Base-by-base conservation (phyloP, 1,140 invertebrate genomes). In the Venustaconcha ellipsiformis region DNA sequence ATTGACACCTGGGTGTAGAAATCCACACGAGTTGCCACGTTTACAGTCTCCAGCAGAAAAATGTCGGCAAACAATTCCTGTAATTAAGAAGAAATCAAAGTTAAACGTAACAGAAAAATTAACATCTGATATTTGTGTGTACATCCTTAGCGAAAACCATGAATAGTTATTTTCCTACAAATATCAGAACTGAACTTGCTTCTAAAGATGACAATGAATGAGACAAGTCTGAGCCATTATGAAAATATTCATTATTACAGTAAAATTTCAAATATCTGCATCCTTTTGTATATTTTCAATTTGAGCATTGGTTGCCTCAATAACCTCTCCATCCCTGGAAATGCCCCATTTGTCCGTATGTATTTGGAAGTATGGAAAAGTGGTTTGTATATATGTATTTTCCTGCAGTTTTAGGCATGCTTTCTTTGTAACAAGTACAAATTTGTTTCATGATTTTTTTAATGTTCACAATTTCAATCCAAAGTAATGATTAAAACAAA, bases 1-100 rank as follows among this genome's bases (percentile, higher is more conserved):
- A 74, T 86, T 83, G n/a, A 82, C 80, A 23, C 83, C 84, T 14
- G 86, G 86, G 72, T 87, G 86, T 66, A 86, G 76, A 64, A 86
- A 87, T 30, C 70, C 76, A 80, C 86, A 87, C 4, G 80, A 76
- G 57, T 80, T 82, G 57, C 83, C 86, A 72, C 80, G 79, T 14
- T 82, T 67, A 81, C 86, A 87, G 58, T 80, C 78, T 65, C 80
- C 77, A 26, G 75, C 78, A 14, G 82, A 78, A 80, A 85, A 87
- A 75, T 87, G 86, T 57, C 85, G 74, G 77, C 85, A 87, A 20
- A 87, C 76, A 57, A 74, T 64, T 6, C 26, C 75, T 63, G 26
- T 8, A 48, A 48, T 72, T 60, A 58, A 58, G 67, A 56, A 65
- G 60, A 63, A 73, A 78, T 83, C 81, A 37, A 82, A 79, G n/a